Evolutionary conservation across 2,888 invertebrate genomes (phyloP).

Genomic region (Ophion slaviceki): DNA sequence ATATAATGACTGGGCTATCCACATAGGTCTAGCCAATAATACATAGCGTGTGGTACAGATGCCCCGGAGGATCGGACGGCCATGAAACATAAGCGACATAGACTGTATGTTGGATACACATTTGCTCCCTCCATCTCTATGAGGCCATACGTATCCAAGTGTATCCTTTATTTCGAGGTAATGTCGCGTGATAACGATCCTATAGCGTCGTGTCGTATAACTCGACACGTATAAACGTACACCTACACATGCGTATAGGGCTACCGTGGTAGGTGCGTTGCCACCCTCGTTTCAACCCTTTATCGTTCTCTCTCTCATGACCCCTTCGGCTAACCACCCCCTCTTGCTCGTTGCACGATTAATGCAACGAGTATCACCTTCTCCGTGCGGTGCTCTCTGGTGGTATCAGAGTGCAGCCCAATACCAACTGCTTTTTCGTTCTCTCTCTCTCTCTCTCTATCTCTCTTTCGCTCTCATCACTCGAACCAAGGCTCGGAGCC

Average conservation of each 20-base stretch:
- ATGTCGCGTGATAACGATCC: constrained; percentile 78
- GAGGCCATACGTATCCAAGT: constrained; percentile 32
- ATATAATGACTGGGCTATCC: constrained; percentile 28
- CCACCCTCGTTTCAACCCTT: constrained; percentile 52
- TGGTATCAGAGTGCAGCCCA: constrained; percentile 40
- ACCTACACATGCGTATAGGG: background rate
- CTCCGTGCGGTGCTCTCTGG: constrained; percentile 37
- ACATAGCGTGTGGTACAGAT: background rate
- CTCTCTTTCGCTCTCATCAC: constrained; percentile 35
- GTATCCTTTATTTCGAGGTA: constrained; percentile 77
- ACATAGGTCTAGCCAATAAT: constrained; percentile 27
- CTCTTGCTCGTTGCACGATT: constrained; percentile 54
- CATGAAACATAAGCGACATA: constrained; percentile 28
- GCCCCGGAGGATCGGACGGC: constrained; percentile 47
- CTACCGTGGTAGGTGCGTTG: constrained; percentile 15
- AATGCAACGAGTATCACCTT: constrained; percentile 65
- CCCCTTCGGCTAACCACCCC: constrained; percentile 3
- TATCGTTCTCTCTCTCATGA: constrained; percentile 39
- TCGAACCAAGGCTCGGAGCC: constrained; percentile 39
- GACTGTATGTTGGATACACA: constrained; percentile 18
- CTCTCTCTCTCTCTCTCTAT: background rate
- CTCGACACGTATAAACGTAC: constrained; percentile 25
- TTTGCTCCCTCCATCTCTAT: constrained; percentile 31
- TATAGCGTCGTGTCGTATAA: constrained; percentile 41
- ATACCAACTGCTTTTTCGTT: constrained; percentile 34